phyloP scores from a whole-genome alignment of 2,113 vertebrate species.

The Illadopsis cleaveri region DNA sequence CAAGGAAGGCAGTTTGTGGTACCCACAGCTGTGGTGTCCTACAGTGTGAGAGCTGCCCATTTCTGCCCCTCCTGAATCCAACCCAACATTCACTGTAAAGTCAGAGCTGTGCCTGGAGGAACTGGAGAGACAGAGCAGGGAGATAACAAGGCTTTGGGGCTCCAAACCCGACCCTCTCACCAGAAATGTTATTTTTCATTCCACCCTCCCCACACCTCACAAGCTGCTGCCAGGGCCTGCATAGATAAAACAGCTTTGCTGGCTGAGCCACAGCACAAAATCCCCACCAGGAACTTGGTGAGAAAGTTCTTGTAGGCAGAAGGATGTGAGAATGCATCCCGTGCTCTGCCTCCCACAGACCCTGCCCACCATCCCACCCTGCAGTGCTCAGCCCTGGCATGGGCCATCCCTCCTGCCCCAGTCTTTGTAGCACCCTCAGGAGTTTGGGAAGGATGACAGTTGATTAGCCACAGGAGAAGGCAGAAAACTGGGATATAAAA shows the following conservation, averaged over 20 bases:
- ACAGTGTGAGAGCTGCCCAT: not conserved
- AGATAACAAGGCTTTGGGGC: not conserved
- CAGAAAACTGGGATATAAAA: not conserved
- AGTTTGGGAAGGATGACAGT: not conserved
- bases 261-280: not conserved
- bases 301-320: not conserved
- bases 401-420: not conserved
- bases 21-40: not conserved
- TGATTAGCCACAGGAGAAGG: not conserved
- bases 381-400: rapidly evolving
- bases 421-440: not conserved
- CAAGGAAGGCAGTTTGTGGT: not conserved
- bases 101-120: not conserved
- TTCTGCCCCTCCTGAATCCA: not conserved
- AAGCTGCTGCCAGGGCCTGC: not conserved
- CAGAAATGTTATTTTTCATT: not conserved
- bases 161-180: not conserved
- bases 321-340: not conserved
- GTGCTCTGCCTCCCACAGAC: not conserved
- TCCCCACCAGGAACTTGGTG: not conserved
- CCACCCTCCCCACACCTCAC: not conserved
- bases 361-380: not conserved
- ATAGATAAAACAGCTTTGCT: not conserved
- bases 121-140: not conserved
- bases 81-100: rapidly evolving